A percentile compares a stretch with the other conserved stretches of the same genome.
phyloP scores from a whole-genome alignment of 1,140 invertebrate genomes.

The Drosophila quadrilineata region DNA sequence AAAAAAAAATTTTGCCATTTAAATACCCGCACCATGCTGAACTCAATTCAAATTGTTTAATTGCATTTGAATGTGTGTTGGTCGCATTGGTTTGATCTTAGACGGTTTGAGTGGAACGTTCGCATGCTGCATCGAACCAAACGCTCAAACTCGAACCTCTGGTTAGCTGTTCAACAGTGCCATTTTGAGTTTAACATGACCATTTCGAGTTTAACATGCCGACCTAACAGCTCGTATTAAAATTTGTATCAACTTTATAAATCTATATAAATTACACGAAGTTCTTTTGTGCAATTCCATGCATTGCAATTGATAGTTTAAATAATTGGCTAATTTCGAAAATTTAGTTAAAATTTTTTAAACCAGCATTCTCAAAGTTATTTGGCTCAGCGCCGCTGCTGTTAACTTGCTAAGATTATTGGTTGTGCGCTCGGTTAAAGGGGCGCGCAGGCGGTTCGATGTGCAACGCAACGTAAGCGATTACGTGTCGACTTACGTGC shows the following conservation, averaged over 20 bases:
- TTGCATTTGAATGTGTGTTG: slow-evolving; percentile 9
- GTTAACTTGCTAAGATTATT: slow-evolving; percentile 20
- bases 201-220: slow-evolving; percentile 25
- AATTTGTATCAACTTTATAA: not conserved
- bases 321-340: no score
- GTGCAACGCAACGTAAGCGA: slow-evolving; percentile 39
- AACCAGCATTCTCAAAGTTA: no score
- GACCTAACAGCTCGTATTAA: not conserved
- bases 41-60: slow-evolving; percentile 24
- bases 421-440: slow-evolving; percentile 6
- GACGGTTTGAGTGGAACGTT: not conserved
- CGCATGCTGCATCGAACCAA: slow-evolving; percentile 24
- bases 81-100: not conserved
- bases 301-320: not conserved
- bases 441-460: slow-evolving; percentile 38
- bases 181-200: slow-evolving; percentile 25
- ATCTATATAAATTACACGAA: not conserved
- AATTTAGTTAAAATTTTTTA: no score
- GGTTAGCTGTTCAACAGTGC: slow-evolving; percentile 6
- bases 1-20: no score
- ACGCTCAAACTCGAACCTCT: slow-evolving; percentile 5
- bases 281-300: not conserved
- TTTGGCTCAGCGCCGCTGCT: no score
- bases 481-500: slow-evolving; percentile 35
- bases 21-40: no score